Base-by-base conservation (phyloP, 2,113 vertebrate genomes). In the Aphyosemion australe region DNA sequence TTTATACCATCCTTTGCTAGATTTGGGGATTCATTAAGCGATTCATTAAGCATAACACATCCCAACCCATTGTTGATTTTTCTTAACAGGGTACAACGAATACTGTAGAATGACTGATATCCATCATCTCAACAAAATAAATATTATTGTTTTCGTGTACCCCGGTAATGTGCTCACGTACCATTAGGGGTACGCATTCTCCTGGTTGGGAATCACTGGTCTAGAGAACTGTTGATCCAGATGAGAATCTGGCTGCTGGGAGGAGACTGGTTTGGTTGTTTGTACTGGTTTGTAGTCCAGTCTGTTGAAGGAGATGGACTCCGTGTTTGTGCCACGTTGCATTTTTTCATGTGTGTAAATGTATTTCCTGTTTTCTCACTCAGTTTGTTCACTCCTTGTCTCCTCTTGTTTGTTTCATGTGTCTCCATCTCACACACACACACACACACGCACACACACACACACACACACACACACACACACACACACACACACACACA, bases 381-480 rank as follows among this genome's bases (percentile, higher is more conserved):
- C 45, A 47, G 47, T 70, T 71, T 65, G 61, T 84, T 81, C 60
- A 8, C 81, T 53, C 60, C 78, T 76, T 72, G 72, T 79, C 76
- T 74, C 59, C 58, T 66, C 58, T 43, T 6, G 58, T 75, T 60
- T 19, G 48, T 56, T 65, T 79, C 66, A 80, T 34, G 18, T 55
- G 64, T 65, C 53, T 65, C 37, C 6, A 61, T 78, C 78, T 46
- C 58, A 16, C 47, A 43, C 21, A 13, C 20, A 20, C 31, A 31
- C 69, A 43, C 58, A n/a, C 37, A 66, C 57, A 53, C 53, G 41
- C n/a, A n/a, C n/a, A n/a, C 46, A 5, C 50, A 16, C 26, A 37
- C 52, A 21, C 41, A n/a, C 45, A 32, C 67, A 26, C 26, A 26
- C 26, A 26, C 26, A 26, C 26, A 26, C 26, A 26, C 58, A 16